Percentiles rank a stretch among this genome's conserved stretches.
Evolutionary conservation across 2,888 invertebrate species (phyloP).

Genomic region (Chloroclystis v-ata): DNA sequence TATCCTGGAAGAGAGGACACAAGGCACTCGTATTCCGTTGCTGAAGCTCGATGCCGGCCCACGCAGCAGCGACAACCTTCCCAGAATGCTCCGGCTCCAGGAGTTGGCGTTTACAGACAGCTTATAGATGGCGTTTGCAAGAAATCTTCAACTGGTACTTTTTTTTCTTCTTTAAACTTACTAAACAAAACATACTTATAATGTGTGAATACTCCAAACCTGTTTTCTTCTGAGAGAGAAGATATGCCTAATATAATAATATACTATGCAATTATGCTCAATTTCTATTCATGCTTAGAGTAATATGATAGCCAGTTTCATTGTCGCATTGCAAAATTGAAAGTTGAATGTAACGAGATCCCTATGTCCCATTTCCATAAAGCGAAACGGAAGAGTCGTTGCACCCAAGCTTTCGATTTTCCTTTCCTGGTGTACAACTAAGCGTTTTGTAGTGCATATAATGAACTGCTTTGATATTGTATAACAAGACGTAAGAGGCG

Average conservation of each 20-base stretch:
- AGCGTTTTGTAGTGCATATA: constrained; percentile 44
- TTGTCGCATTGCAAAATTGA: constrained; percentile 46
- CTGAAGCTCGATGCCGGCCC: constrained; percentile 52
- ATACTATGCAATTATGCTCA: constrained; percentile 6
- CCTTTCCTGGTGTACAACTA: constrained; percentile 45
- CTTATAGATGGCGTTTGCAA: constrained; percentile 51
- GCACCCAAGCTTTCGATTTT: constrained; percentile 45
- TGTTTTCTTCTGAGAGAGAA: too few species aligned
- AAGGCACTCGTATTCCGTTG: constrained; percentile 63
- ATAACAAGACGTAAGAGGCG: constrained; percentile 69
- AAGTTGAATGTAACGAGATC: constrained; percentile 42
- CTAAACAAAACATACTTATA: too few species aligned
- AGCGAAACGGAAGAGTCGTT: constrained; percentile 42
- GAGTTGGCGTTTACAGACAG: constrained; percentile 65
- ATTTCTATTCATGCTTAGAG: constrained; percentile 27
- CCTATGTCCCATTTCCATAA: constrained; percentile 39
- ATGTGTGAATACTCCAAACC: too few species aligned
- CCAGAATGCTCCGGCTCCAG: constrained; percentile 53
- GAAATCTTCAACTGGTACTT: constrained; percentile 47
- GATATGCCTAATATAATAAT: constrained; percentile 18
- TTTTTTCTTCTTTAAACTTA: not conserved
- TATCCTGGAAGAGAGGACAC: constrained; percentile 42
- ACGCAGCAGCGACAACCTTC: constrained; percentile 49
- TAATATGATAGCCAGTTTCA: constrained; percentile 40
- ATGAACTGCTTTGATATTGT: constrained; percentile 61